phyloP scores from a whole-genome alignment of 2,888 invertebrate genomes.

The Protophormia terraenovae region DNA sequence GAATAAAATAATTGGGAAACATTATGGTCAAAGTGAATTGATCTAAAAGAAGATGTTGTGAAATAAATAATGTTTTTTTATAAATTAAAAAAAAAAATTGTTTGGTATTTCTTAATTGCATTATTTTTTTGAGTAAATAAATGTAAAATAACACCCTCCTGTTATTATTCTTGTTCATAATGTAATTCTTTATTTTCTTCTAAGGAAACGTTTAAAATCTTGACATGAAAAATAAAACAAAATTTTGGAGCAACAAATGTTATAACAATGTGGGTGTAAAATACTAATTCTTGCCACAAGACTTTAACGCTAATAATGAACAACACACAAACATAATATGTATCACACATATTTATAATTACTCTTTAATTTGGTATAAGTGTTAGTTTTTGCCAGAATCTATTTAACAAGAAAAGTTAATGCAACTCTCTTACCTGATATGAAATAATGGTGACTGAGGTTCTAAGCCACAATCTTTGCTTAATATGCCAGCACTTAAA shows the following conservation, averaged over 20 bases:
- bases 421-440: slow-evolving; percentile 79
- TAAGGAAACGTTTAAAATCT: not conserved
- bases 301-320: not conserved
- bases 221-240: not conserved
- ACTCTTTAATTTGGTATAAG: not conserved
- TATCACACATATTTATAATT: no score
- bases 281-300: not conserved
- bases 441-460: slow-evolving; percentile 82
- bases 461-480: slow-evolving; percentile 80
- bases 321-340: no score
- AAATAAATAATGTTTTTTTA: no score
- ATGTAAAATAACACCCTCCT: no score
- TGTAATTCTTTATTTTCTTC: not conserved
- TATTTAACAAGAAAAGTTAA: not conserved
- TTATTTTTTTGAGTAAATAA: no score
- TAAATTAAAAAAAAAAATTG: no score
- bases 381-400: not conserved
- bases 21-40: no score
- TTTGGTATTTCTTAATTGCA: no score
- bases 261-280: not conserved
- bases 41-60: no score
- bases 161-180: no score
- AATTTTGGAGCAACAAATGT: not conserved
- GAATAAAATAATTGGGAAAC: no score
- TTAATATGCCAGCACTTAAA: slow-evolving; percentile 72